Evolutionary conservation across 1,140 invertebrate species (phyloP), one percentile per base, ranked within the genome.

Genomic region (Drosophila saltans): DNA sequence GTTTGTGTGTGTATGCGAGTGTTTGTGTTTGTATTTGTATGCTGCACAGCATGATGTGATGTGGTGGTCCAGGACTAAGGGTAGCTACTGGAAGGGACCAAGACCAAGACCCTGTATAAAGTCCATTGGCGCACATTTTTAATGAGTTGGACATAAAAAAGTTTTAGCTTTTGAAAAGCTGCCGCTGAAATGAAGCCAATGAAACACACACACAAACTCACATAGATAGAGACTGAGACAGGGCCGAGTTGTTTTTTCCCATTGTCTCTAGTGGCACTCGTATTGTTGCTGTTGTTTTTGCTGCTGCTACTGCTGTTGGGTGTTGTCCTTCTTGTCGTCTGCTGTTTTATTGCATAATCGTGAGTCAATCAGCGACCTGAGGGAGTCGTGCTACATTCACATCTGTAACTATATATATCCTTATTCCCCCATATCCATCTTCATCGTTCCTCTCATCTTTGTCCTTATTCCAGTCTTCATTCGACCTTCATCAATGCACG

Each of bases 91-190:
- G 3, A 61, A 43, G 58, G 65, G 61, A 66, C 40, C 43, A 8
- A 57, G 28, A n/a, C 43, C 61, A 26, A 58, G 69, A 68, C 60
- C 69, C 63, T 36, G 72, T 72, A 82, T 70, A 75, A 79, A 79
- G 84, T 81, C 80, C 84, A 84, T 81, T 89, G 84, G 63, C 84
- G 84, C 75, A 89, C 80, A 89, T 84, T 89, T 89, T 89, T 89
- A 89, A 89, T 89, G 84, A 89, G 84, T 89, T 89, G 81, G 78
- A 89, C 85, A 89, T 89, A 89, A 89, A 89, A 88, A 89, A 89
- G 83, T 88, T 88, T 80, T 75, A 77, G 83, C 70, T 86, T 86
- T 83, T 89, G 43, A 89, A 86, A 86, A 88, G 83, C 83, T 80
- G 83, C 62, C 67, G 76, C 69, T 69, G 83, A 88, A 88, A 86